These are phyloP conservation scores for Drosophila multiciliata DNA, from an alignment of 2,888 invertebrate genomes.

Conservation along the genomic window DNA sequence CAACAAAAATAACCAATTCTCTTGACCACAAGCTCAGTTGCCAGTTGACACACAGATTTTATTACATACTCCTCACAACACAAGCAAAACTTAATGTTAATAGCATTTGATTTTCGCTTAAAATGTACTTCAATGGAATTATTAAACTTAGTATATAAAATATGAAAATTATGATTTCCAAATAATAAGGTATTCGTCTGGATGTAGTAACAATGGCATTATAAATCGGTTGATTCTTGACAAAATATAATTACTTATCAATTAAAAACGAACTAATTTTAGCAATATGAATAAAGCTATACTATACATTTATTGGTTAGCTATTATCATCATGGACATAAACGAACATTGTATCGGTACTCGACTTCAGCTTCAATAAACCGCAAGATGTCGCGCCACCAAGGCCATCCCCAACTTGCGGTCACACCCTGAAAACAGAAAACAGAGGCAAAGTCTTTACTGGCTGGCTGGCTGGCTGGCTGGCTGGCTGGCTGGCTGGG, in stretches of 20 bases:
- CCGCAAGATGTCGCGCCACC: conserved; percentile 24
- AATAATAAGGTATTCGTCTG: no score
- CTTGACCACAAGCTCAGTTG: not conserved
- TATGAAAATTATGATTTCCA: not conserved
- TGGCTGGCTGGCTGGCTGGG: conserved; percentile 28
- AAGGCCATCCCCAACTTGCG: not conserved
- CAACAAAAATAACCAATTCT: not conserved
- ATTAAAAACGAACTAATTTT: not conserved
- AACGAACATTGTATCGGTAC: conserved; percentile 6
- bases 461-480: conserved; percentile 32
- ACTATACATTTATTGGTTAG: not conserved
- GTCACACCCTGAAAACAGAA: not conserved
- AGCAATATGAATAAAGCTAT: not conserved
- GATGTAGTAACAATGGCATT: no score
- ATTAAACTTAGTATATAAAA: not conserved
- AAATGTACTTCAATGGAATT: not conserved
- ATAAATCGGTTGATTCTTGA: no score
- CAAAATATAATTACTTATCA: not conserved
- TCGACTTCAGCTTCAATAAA: conserved; percentile 13
- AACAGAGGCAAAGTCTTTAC: not conserved
- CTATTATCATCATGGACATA: conserved; percentile 9
- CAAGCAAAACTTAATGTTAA: not conserved
- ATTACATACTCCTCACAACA: not conserved
- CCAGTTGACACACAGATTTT: conserved; percentile 12
- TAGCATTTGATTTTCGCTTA: not conserved